A percentile compares a stretch with the other conserved stretches of the same genome.
Evolutionary conservation across 1,140 invertebrate species (phyloP).

Genomic region (Camponotus pennsylvanicus): DNA sequence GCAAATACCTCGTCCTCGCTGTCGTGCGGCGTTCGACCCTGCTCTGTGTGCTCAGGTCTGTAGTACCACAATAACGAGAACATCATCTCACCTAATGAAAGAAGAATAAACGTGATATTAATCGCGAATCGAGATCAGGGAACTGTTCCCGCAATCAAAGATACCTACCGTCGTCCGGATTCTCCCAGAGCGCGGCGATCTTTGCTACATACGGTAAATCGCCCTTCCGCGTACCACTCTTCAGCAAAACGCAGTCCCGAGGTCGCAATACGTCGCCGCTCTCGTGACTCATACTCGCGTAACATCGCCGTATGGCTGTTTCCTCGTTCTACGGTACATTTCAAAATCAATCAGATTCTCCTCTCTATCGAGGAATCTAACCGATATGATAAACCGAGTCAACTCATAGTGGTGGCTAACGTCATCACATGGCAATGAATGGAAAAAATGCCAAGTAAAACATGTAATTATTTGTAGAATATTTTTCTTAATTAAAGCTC

Average conservation of each 20-base stretch:
- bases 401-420: too few relatives aligned
- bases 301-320: slow-evolving; percentile 92
- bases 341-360: slow-evolving; percentile 26
- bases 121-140: not conserved
- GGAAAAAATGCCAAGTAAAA: not conserved
- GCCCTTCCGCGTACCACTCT: slow-evolving; percentile 93
- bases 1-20: slow-evolving; percentile 97
- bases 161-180: slow-evolving; percentile 94
- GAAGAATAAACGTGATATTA: slow-evolving; percentile 65
- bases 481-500: slow-evolving; percentile 6
- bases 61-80: slow-evolving; percentile 99
- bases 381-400: not conserved
- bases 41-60: slow-evolving; percentile 98
- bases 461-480: not conserved
- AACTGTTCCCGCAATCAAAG: not conserved
- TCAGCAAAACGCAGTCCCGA: slow-evolving; percentile 95
- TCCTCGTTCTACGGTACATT: slow-evolving; percentile 91
- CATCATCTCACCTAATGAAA: slow-evolving; percentile 96
- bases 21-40: slow-evolving; percentile 92
- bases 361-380: not conserved
- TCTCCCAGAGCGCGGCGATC: slow-evolving; percentile 97
- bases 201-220: slow-evolving; percentile 98
- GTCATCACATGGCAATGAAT: not conserved
- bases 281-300: slow-evolving; percentile 94
- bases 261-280: slow-evolving; percentile 95